Conservation (phyloP, 2,888 invertebrate species). For the Monoplex corrugatus region DNA sequence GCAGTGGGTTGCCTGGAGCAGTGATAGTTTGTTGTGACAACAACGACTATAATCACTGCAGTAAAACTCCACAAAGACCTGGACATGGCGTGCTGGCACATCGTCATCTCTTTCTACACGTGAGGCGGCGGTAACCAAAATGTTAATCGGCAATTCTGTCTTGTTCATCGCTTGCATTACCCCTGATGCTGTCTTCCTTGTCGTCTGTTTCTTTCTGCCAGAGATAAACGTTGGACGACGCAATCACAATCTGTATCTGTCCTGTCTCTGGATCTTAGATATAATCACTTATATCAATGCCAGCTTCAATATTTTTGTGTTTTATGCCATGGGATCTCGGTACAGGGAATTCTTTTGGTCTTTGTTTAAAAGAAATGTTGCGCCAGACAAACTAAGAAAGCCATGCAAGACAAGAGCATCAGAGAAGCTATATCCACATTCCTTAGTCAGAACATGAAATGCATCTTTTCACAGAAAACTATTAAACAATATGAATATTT, state of each 20-base stretch:
- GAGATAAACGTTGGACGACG: neutral
- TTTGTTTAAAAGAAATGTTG: neutral
- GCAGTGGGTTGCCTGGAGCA: neutral
- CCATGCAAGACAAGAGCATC: too few relatives aligned
- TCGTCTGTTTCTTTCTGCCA: conserved; percentile 22
- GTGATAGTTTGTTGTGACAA: neutral
- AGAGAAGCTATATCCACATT: too few relatives aligned
- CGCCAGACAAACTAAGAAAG: too few relatives aligned
- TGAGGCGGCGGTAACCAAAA: conserved; percentile 19
- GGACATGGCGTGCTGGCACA: neutral
- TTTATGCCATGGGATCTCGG: conserved; percentile 14
- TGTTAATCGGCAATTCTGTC: neutral
- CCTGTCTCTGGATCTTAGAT: neutral
- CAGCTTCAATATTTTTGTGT: conserved; percentile 31
- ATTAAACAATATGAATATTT: too few relatives aligned
- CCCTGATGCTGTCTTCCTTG: neutral
- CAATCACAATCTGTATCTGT: conserved; percentile 9
- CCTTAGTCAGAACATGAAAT: too few relatives aligned
- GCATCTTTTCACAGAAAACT: too few relatives aligned
- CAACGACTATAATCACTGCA: neutral
- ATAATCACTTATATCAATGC: conserved; percentile 14
- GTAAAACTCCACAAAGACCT: neutral
- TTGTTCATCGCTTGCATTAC: conserved; percentile 1
- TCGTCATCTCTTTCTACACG: neutral
- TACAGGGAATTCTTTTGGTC: conserved; percentile 27